These are phyloP conservation scores for Caenorhabditis panamensis DNA, from an alignment of 2,888 invertebrate genomes.

Conservation along the genomic window DNA sequence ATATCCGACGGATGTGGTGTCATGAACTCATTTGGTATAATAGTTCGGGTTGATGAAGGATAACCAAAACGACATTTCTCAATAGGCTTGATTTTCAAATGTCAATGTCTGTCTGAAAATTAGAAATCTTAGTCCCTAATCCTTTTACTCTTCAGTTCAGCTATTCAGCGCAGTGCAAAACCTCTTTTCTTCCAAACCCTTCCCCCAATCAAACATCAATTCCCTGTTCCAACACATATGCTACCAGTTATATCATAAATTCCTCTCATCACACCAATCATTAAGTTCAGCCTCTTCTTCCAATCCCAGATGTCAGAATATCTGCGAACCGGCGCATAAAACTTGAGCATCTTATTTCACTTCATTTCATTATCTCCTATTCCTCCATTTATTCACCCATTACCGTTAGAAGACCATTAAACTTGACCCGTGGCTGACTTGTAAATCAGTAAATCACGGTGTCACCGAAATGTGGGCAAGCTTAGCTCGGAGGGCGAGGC, in stretches of 20 bases:
- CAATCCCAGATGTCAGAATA: constrained; percentile 22
- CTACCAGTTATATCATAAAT: constrained; percentile 54
- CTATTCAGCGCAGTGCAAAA: no score
- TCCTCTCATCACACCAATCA: constrained; percentile 41
- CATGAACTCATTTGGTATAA: not conserved
- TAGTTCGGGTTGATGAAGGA: no score
- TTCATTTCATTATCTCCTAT: not conserved
- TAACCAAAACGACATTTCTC: no score
- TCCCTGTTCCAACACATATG: constrained; percentile 43
- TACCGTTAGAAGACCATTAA: constrained; percentile 46
- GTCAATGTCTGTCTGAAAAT: no score
- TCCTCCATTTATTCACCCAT: no score
- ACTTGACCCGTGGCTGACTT: constrained; percentile 43
- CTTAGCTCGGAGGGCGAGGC: not conserved
- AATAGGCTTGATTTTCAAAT: no score
- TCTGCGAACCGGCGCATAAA: constrained; percentile 46
- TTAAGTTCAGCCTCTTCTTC: constrained; percentile 45
- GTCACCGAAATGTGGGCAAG: constrained; percentile 45
- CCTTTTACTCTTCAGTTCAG: no score
- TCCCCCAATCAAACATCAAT: constrained; percentile 51
- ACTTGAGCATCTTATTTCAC: not conserved
- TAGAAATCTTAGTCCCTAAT: no score
- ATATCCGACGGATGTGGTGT: constrained; percentile 39
- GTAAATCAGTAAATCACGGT: constrained; percentile 63
- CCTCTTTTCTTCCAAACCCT: no score